Evolutionary conservation across 2,888 invertebrate genomes (phyloP), one percentile per base, ranked within the genome.

Genomic region (Pristionchus maxplancki): DNA sequence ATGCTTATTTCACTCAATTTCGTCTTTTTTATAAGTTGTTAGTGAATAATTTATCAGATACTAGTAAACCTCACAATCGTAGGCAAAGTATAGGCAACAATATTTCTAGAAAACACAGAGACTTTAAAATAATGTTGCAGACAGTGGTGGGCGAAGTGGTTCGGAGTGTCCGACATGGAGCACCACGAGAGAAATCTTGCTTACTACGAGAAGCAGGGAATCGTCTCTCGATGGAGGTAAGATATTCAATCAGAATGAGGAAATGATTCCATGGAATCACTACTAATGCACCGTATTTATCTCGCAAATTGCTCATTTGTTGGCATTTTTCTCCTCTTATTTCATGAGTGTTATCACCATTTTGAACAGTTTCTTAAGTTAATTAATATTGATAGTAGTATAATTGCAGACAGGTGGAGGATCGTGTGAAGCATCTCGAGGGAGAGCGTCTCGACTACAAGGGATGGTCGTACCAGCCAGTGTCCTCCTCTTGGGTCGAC

Each of bases 361-460:
- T n/a, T n/a, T n/a, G n/a, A n/a, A n/a, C n/a, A n/a, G n/a, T n/a
- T n/a, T n/a, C n/a, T 67, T 11, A 53, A 31, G 9, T 58, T 6
- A 20, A n/a, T 34, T 15, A 31, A 17, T 44, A 53, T 84, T 34
- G 11, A 48, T 53, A 40, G 34, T n/a, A 37, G 53, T 83, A 13
- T n/a, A 50, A 53, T 89, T 91, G 24, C 71, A 92, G 93, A 89
- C 92, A 93, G 89, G 90, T 92, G 87, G 93, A 94, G 89, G 90
- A 93, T 87, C 93, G 94, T 50, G 93, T 94, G 84, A 92, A 92
- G 90, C 94, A 94, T 90, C 90, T 94, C 81, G 92, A 94, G 89
- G 93, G 93, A 28, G 93, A 94, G 89, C 91, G 93, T 86, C 93
- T 93, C 92, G 94, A 94, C 89, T 94, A 94, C 90, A 94, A 94